phyloP scores from a whole-genome alignment of 2,888 invertebrate species.

The Volucella inanis region DNA sequence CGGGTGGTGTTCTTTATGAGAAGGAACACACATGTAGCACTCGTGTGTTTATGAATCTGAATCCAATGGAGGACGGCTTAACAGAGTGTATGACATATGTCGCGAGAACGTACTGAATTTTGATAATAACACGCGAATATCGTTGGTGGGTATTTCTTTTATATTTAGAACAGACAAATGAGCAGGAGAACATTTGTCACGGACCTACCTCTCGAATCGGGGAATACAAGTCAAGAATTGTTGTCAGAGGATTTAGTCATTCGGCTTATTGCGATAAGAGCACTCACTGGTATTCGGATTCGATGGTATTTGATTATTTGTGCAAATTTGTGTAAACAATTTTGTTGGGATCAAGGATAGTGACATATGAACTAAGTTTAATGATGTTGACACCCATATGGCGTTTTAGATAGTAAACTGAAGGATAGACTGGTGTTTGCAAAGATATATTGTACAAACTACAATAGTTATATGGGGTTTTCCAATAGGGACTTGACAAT shows the following conservation, averaged over 20 bases:
- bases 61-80: conserved; percentile 48
- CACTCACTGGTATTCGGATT: no score
- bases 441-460: no score
- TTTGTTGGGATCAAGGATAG: conserved; percentile 25
- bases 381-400: conserved; percentile 48
- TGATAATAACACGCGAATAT: conserved; percentile 44
- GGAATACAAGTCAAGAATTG: conserved; percentile 36
- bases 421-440: no score
- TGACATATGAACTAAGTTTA: conserved; percentile 43
- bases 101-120: conserved; percentile 50
- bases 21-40: neutral
- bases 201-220: neutral
- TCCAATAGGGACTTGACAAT: no score
- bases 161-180: neutral
- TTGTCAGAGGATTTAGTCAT: conserved; percentile 59
- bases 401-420: neutral
- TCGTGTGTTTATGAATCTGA: neutral
- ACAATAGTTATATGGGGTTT: no score
- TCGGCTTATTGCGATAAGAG: conserved; percentile 33
- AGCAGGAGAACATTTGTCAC: conserved; percentile 9
- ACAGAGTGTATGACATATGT: conserved; percentile 67
- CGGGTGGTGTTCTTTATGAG: no score
- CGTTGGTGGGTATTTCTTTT: neutral
- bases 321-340: conserved; percentile 22
- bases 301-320: neutral